Conservation (phyloP, 1,140 invertebrate species). For the Rhyzopertha dominica region DNA sequence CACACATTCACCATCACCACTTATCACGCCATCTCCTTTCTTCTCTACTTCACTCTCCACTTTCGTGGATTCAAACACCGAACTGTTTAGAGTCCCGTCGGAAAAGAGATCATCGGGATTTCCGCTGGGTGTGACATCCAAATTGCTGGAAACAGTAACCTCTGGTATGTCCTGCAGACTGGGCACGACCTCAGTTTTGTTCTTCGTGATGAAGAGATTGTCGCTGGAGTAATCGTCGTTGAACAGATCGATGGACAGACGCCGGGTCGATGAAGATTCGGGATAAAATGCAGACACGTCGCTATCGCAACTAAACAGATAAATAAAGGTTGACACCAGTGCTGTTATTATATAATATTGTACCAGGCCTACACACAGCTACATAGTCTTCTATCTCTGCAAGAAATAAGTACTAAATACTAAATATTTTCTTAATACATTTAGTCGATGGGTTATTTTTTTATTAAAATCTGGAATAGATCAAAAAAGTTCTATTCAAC, state of each 20-base stretch:
- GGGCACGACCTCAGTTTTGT: conserved; percentile 12
- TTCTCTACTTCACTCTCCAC: too few relatives aligned
- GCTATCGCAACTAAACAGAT: conserved; percentile 18
- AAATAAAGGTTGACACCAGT: neutral
- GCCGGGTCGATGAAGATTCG: conserved; percentile 18
- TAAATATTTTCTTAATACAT: too few relatives aligned
- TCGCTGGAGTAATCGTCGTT: conserved; percentile 23
- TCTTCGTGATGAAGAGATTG: conserved; percentile 24
- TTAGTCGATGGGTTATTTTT: too few relatives aligned
- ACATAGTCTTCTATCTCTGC: too few relatives aligned
- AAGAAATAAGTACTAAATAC: too few relatives aligned
- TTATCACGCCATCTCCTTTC: too few relatives aligned
- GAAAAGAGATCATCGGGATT: conserved; percentile 14
- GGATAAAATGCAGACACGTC: conserved; percentile 24
- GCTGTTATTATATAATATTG: neutral
- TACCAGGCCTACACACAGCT: too few relatives aligned
- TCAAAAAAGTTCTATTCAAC: too few relatives aligned
- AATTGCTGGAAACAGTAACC: conserved; percentile 2
- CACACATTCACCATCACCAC: too few relatives aligned
- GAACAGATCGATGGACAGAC: conserved; percentile 23
- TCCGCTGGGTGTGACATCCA: conserved; percentile 20
- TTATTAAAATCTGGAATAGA: too few relatives aligned
- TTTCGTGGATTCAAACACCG: too few relatives aligned
- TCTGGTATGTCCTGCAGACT: conserved; percentile 20
- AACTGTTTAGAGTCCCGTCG: too few relatives aligned